A percentile compares a stretch with the other conserved stretches of the same genome.
Evolutionary conservation across 1,140 invertebrate genomes (phyloP).

Genomic region (Metaphire vulgaris): DNA sequence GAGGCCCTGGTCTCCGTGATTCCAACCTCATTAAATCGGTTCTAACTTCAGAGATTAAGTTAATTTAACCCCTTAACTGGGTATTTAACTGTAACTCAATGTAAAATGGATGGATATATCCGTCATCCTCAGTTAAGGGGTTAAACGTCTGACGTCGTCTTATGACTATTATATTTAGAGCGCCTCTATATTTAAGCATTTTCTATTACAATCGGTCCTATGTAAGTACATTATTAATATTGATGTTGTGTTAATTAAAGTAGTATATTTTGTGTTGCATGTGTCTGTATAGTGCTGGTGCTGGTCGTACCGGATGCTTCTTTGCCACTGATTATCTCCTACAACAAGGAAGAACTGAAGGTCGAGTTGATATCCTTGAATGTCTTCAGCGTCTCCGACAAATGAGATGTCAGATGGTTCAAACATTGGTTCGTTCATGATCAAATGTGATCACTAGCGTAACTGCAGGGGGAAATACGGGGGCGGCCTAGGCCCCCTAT

Average conservation of each 20-base stretch:
- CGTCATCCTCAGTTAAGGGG: not conserved
- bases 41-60: not conserved
- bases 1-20: too few species aligned
- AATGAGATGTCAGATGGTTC: constrained; percentile 51
- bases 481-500: too few species aligned
- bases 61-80: not conserved
- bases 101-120: not conserved
- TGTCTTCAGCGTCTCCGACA: constrained; percentile 47
- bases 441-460: too few species aligned
- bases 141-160: not conserved
- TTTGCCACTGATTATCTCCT: constrained; percentile 49
- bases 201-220: too few species aligned
- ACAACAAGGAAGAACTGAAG: constrained; percentile 41
- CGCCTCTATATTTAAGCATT: not conserved
- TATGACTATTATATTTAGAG: not conserved
- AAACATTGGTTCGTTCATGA: constrained; percentile 53
- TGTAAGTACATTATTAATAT: too few species aligned
- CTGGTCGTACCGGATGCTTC: constrained; percentile 52
- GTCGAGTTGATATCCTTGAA: constrained; percentile 46
- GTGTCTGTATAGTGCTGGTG: constrained; percentile 46
- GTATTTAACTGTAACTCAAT: not conserved
- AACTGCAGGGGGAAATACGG: too few species aligned
- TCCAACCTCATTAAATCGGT: too few species aligned
- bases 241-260: too few species aligned
- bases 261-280: not conserved